phyloP scores from a whole-genome alignment of 2,797 vertebrate genomes.

The Ammospiza maritima region DNA sequence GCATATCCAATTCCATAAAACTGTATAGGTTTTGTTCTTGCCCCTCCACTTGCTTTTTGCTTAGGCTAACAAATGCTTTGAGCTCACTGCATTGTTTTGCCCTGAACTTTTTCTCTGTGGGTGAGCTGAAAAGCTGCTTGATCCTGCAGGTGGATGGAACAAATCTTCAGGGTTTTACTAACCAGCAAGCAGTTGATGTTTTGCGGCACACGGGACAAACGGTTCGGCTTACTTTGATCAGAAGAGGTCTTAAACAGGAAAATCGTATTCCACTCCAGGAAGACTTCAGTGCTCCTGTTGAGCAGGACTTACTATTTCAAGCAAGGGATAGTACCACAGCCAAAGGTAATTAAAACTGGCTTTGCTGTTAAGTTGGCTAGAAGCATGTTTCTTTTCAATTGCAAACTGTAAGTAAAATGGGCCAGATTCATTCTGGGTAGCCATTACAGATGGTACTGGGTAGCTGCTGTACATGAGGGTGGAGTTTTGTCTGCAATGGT shows the following conservation, averaged over 20 bases:
- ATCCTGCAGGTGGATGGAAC: constrained; percentile 91
- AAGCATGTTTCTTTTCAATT: constrained; percentile 1
- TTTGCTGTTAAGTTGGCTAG: background rate
- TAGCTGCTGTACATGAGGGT: background rate
- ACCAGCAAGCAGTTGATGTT: constrained; percentile 97
- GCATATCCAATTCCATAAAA: background rate
- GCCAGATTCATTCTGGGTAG: background rate
- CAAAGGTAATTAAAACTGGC: constrained; percentile 69
- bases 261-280: constrained; percentile 69
- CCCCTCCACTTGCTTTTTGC: background rate
- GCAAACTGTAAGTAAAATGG: background rate
- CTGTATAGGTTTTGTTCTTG: background rate
- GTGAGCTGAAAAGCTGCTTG: constrained; percentile 25
- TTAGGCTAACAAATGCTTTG: background rate
- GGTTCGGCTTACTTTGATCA: constrained; percentile 88
- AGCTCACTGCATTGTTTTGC: background rate
- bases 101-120: background rate
- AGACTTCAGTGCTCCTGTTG: constrained; percentile 61
- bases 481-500: background rate
- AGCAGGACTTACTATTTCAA: constrained; percentile 66
- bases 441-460: background rate
- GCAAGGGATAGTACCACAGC: constrained; percentile 6
- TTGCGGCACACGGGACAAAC: constrained; percentile 92
- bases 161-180: constrained; percentile 95
- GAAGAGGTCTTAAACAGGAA: constrained; percentile 84